Evolutionary conservation across 2,888 invertebrate species (phyloP).

Genomic region (Sinodicranocentrus sp.): DNA sequence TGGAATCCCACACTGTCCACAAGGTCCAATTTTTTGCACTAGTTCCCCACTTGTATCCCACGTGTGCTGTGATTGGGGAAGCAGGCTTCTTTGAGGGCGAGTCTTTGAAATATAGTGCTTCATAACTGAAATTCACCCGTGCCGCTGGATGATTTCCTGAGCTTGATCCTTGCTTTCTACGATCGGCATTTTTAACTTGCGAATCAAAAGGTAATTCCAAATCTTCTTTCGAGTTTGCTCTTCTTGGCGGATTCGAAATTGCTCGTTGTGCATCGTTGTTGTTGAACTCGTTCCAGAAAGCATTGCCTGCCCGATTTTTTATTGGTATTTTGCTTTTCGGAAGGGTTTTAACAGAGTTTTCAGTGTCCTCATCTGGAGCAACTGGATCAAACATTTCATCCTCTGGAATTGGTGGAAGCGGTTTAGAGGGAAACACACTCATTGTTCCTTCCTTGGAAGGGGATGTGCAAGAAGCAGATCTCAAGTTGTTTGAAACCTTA

Average conservation of each 20-base stretch:
- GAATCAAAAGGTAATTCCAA: too few species aligned
- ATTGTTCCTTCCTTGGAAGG: not conserved
- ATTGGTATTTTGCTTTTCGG: not conserved
- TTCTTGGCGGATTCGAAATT: not conserved
- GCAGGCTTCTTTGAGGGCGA: not conserved
- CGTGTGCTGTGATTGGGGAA: not conserved
- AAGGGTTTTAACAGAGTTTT: not conserved
- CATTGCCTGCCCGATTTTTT: not conserved
- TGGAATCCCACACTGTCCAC: conserved; percentile 5
- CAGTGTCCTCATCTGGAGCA: not conserved
- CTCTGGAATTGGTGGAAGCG: conserved; percentile 17
- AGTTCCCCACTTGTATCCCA: not conserved
- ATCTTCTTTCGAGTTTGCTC: not conserved
- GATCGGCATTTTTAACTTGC: too few species aligned
- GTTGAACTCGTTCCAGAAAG: not conserved
- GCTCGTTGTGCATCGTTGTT: not conserved
- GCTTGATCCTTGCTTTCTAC: too few species aligned
- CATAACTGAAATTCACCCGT: not conserved
- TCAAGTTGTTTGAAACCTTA: too few species aligned
- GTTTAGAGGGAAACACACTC: not conserved
- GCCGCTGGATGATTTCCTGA: too few species aligned
- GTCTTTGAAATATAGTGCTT: not conserved
- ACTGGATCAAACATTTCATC: conserved; percentile 7
- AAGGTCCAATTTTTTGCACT: conserved; percentile 2
- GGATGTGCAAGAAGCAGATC: not conserved